phyloP scores from a whole-genome alignment of 2,797 vertebrate genomes.

The Gadopsis bispinosus region DNA sequence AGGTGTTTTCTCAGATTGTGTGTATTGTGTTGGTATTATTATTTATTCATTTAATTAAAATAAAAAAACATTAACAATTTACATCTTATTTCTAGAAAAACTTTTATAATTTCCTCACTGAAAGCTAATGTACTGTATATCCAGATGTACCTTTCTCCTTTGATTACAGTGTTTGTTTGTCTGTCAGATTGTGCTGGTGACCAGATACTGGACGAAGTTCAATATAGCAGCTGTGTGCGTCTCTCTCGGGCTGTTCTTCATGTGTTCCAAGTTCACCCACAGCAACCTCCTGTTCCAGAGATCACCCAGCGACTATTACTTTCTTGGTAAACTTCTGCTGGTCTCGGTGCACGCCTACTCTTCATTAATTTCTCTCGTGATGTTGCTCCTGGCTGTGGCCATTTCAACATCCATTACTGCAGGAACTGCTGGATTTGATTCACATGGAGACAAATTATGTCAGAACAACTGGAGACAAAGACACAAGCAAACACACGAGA shows the following conservation, averaged over 20 bases:
- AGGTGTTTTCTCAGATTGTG: neutral
- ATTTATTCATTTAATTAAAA: neutral
- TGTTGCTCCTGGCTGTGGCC: neutral
- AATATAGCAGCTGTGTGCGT: slow-evolving; percentile 77
- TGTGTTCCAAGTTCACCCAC: slow-evolving; percentile 85
- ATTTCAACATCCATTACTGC: slow-evolving; percentile 4
- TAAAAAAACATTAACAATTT: neutral
- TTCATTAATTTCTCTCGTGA: neutral
- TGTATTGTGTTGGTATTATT: neutral
- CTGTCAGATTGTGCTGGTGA: slow-evolving; percentile 85
- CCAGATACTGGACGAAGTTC: slow-evolving; percentile 88
- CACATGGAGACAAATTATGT: slow-evolving; percentile 2
- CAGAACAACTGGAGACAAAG: neutral
- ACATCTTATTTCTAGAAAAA: neutral
- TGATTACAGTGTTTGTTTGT: slow-evolving; percentile 16
- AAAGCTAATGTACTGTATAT: neutral
- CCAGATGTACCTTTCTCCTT: neutral
- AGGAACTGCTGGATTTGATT: slow-evolving; percentile 8
- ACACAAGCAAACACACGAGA: neutral
- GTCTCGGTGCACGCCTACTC: neutral
- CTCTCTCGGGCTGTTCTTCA: slow-evolving; percentile 84
- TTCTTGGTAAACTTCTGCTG: slow-evolving; percentile 83
- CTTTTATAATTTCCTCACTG: neutral
- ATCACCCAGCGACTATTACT: slow-evolving; percentile 85
- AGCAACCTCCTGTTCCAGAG: slow-evolving; percentile 73